Conservation (phyloP, 2,113 vertebrate genomes). For the Oryzias woworae region DNA sequence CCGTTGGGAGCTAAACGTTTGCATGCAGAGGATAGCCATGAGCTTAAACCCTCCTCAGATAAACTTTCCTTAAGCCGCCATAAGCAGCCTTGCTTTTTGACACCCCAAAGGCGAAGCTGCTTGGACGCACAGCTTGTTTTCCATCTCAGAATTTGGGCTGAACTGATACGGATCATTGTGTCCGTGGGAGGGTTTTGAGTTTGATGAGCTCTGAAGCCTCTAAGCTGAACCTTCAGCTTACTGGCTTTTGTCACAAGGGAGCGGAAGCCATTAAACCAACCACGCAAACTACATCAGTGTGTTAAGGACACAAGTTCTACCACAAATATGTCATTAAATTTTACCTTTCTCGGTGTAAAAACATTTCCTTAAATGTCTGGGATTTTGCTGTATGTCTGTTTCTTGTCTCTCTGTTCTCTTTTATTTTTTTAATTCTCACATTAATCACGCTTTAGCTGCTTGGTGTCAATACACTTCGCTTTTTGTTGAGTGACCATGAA, state of each 20-base stretch:
- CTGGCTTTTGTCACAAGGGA: constrained; percentile 54
- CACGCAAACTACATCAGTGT: constrained; percentile 17
- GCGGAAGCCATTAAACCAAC: constrained; percentile 51
- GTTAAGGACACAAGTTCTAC: constrained; percentile 40
- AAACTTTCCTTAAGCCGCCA: constrained; percentile 2
- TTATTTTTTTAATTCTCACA: too few relatives aligned
- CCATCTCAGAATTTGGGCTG: constrained; percentile 52
- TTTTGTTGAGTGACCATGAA: too few relatives aligned
- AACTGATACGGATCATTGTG: constrained; percentile 47
- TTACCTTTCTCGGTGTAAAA: too few relatives aligned
- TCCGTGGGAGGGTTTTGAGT: constrained; percentile 56
- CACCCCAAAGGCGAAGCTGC: constrained; percentile 17
- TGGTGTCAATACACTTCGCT: too few relatives aligned
- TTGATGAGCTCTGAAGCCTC: constrained; percentile 58
- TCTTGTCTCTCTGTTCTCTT: too few relatives aligned
- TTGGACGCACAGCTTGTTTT: constrained; percentile 35
- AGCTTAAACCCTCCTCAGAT: constrained; percentile 13
- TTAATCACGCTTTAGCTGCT: too few relatives aligned
- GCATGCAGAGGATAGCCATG: constrained; percentile 17
- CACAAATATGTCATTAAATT: neutral
- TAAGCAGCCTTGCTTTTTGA: constrained; percentile 4
- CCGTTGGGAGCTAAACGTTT: neutral
- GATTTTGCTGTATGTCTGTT: too few relatives aligned
- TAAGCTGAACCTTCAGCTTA: constrained; percentile 35
- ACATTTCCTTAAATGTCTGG: too few relatives aligned